Percentiles rank a stretch among this genome's conserved stretches.
These are phyloP conservation scores for Nemapogon koenigi DNA, from an alignment of 2,888 invertebrate genomes.

Conservation along the genomic window DNA sequence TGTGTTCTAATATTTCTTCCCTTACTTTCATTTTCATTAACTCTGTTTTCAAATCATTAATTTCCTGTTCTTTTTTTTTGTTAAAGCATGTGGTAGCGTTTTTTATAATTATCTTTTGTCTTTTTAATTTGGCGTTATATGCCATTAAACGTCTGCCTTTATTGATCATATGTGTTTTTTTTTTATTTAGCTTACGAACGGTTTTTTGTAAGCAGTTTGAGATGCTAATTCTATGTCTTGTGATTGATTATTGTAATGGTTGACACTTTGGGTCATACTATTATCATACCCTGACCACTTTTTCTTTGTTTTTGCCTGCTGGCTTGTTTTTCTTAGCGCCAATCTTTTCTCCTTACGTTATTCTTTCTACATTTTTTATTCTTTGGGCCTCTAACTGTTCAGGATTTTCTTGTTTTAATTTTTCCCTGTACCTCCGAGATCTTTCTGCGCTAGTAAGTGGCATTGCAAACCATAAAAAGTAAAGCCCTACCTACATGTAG, in stretches of 20 bases:
- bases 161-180: not conserved
- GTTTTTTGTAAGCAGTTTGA: not conserved
- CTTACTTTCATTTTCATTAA: conserved; percentile 7
- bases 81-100: not conserved
- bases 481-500: not conserved
- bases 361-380: conserved; percentile 11
- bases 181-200: not conserved
- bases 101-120: not conserved
- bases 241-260: not conserved
- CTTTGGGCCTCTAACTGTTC: conserved; percentile 8
- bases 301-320: conserved; percentile 5
- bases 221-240: not conserved
- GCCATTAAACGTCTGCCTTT: not conserved
- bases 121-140: not conserved
- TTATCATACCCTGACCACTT: not conserved
- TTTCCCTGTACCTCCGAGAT: conserved; percentile 10
- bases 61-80: not conserved
- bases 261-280: not conserved
- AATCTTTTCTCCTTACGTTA: conserved; percentile 8
- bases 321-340: conserved; percentile 9
- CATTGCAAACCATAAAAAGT: not conserved
- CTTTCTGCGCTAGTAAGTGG: conserved; percentile 11
- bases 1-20: conserved; percentile 5
- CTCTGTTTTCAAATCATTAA: conserved; percentile 3
- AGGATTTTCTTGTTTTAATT: conserved; percentile 5